These are phyloP conservation scores for Ctenoplectra terminalis DNA, from an alignment of 1,140 invertebrate species.

Conservation along the genomic window DNA sequence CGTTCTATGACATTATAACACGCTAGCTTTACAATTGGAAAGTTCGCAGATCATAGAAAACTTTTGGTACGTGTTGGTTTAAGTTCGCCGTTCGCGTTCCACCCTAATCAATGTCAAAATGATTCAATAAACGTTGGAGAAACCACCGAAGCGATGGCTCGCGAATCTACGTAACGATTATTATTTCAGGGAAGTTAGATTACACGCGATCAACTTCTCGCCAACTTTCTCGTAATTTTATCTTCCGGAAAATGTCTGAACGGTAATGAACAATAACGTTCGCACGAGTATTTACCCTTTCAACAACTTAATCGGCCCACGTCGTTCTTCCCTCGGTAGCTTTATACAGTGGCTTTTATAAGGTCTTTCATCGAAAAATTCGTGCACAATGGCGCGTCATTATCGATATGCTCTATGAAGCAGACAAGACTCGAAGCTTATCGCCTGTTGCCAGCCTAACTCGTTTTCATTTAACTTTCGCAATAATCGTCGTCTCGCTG, in stretches of 20 bases:
- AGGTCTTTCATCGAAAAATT: constrained; percentile 21
- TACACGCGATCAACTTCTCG: constrained; percentile 28
- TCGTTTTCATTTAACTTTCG: constrained; percentile 63
- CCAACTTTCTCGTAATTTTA: constrained; percentile 22
- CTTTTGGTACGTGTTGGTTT: not conserved
- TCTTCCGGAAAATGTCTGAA: constrained; percentile 10
- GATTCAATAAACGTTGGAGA: constrained; percentile 34
- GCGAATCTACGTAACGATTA: constrained; percentile 12
- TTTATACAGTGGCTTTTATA: constrained; percentile 12
- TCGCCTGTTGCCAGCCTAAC: constrained; percentile 64
- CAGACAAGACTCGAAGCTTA: constrained; percentile 48
- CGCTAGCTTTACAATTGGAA: constrained; percentile 43
- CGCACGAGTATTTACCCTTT: not conserved
- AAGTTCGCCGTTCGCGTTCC: not conserved
- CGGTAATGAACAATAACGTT: not conserved
- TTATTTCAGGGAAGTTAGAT: constrained; percentile 32
- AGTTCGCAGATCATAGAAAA: constrained; percentile 6
- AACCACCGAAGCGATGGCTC: not conserved
- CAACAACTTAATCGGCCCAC: not conserved
- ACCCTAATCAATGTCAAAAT: constrained; percentile 31
- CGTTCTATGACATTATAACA: constrained; percentile 1
- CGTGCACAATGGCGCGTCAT: constrained; percentile 49
- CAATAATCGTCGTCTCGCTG: constrained; percentile 18
- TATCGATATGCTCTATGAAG: constrained; percentile 52
- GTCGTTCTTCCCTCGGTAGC: too few relatives aligned